Evolutionary conservation across 2,888 invertebrate genomes (phyloP).

Genomic region (Coronaproctus castanopsis): DNA sequence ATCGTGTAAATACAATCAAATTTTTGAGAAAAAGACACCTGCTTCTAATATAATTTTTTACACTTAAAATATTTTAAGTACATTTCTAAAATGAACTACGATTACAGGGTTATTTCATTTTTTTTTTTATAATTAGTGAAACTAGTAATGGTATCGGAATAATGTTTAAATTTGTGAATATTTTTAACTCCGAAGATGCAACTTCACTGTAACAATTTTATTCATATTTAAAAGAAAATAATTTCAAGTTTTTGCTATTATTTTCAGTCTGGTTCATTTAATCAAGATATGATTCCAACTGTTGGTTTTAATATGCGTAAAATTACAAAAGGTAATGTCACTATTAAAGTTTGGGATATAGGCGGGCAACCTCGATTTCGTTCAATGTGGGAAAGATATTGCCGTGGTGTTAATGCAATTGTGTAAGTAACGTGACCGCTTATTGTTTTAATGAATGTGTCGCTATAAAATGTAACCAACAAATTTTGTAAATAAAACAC

Average conservation of each 20-base stretch:
- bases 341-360: slow-evolving; percentile 98
- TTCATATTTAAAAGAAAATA: slow-evolving; percentile 6
- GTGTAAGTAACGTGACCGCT: slow-evolving; percentile 58
- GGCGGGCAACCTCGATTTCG: slow-evolving; percentile 98
- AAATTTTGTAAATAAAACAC: not conserved
- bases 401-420: slow-evolving; percentile 99
- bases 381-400: slow-evolving; percentile 99
- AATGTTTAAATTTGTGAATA: no score
- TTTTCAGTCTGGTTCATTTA: slow-evolving; percentile 92
- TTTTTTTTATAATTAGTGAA: no score
- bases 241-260: no score
- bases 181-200: no score
- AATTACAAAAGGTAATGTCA: slow-evolving; percentile 98
- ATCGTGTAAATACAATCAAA: no score
- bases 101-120: no score
- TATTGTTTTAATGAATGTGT: not conserved
- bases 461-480: not conserved
- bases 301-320: slow-evolving; percentile 99
- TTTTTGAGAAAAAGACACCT: no score
- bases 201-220: not conserved
- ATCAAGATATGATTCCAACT: slow-evolving; percentile 99
- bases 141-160: no score
- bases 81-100: no score
- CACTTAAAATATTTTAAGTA: no score
- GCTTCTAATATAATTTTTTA: no score